Percentiles rank a stretch among this genome's conserved stretches.
These are phyloP conservation scores for Mastomys natalensis DNA, from an alignment of 2,113 vertebrate species.

Conservation along the genomic window DNA sequence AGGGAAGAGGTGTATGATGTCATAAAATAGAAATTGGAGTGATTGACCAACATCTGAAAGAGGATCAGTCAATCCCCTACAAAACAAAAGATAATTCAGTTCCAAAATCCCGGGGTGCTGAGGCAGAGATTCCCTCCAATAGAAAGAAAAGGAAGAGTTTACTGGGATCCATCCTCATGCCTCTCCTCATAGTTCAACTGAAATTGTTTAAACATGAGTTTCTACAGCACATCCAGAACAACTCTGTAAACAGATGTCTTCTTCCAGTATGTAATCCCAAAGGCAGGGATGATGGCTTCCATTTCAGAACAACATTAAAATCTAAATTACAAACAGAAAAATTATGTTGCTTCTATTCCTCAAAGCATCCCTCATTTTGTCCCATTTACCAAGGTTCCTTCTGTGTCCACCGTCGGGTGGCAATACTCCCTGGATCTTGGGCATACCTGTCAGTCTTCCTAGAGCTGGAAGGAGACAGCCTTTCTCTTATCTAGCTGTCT, in stretches of 20 bases:
- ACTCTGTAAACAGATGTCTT: conserved; percentile 67
- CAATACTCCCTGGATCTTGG: background rate
- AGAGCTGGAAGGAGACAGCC: background rate
- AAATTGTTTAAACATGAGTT: conserved; percentile 61
- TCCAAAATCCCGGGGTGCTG: background rate
- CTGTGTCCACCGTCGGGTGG: background rate
- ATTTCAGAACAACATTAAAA: conserved; percentile 67
- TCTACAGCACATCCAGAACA: conserved; percentile 30
- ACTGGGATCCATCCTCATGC: background rate
- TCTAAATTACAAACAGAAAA: conserved; percentile 69
- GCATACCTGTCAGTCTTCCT: background rate
- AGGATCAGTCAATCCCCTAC: background rate
- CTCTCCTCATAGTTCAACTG: background rate
- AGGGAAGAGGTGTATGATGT: background rate
- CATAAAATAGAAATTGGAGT: background rate
- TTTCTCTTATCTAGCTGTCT: background rate
- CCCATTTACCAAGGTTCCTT: background rate
- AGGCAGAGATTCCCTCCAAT: background rate
- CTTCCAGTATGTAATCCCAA: conserved; percentile 59
- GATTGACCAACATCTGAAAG: background rate
- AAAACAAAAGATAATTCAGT: background rate
- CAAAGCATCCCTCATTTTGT: conserved; percentile 38
- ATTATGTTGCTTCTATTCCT: background rate
- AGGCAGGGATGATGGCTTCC: conserved; percentile 54
- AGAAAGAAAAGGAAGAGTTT: background rate